Evolutionary conservation across 2,113 vertebrate genomes (phyloP).

Genomic region (Lycaon pictus): DNA sequence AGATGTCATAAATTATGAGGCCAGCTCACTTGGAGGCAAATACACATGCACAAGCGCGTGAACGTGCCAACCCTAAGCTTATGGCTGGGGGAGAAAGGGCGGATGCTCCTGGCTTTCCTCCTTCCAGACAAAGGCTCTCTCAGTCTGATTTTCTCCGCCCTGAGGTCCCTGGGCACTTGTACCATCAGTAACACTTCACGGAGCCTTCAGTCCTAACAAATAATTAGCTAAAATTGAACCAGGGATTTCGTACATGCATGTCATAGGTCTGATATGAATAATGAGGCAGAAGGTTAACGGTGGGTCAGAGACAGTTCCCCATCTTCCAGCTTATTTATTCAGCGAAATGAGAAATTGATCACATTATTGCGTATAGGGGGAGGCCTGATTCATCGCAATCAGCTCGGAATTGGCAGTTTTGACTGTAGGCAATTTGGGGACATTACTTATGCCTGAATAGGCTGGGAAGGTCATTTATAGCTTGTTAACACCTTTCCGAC

Average conservation of each 20-base stretch:
- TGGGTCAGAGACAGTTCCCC: slow-evolving; percentile 93
- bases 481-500: slow-evolving; percentile 94
- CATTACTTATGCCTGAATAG: slow-evolving; percentile 96
- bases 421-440: slow-evolving; percentile 93
- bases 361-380: slow-evolving; percentile 97
- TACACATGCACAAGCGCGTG: rapidly evolving
- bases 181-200: slow-evolving; percentile 92
- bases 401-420: slow-evolving; percentile 97
- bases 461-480: slow-evolving; percentile 96
- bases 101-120: slow-evolving; percentile 71
- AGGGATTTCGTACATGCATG: slow-evolving; percentile 90
- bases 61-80: background rate
- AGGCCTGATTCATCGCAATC: slow-evolving; percentile 99
- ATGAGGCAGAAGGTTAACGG: slow-evolving; percentile 95
- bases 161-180: slow-evolving; percentile 90
- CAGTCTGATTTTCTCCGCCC: slow-evolving; percentile 84
- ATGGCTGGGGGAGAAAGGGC: background rate
- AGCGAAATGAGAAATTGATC: slow-evolving; percentile 99
- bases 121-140: slow-evolving; percentile 84
- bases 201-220: slow-evolving; percentile 90
- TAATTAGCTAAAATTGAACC: slow-evolving; percentile 95
- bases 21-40: background rate
- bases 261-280: slow-evolving; percentile 95
- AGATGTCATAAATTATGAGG: background rate
- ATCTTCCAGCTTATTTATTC: slow-evolving; percentile 98